Base-by-base conservation (phyloP, 1,140 invertebrate genomes). In the Meloidogyne chitwoodi region DNA sequence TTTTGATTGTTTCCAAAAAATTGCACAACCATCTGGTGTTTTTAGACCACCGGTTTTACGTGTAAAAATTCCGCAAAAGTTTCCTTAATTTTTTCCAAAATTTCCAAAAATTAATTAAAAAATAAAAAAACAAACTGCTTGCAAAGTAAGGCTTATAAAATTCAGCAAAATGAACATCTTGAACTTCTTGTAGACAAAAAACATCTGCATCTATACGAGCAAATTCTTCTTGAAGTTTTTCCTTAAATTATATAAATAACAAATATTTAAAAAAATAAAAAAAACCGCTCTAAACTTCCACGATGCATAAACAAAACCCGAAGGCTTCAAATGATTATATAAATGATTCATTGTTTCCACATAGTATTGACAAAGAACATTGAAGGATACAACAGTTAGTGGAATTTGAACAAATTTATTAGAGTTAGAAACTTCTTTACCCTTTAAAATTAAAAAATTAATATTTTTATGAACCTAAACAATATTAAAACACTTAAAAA, bases 121-220 rank as follows among this genome's bases (percentile, higher is more conserved):
- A 34, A 70, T 10, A 22, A 22, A 44, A 74, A 72, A 56, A 19
- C 5, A 34, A 19, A 76, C 75, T 48, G 11, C 16, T 29, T 26
- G 22, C 19, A 69, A 76, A 76, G 24, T 74, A 76, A 34, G 75
- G 75, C 3, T 29, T 38, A 24, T 27, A 76, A 41, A 68, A 69
- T 26, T 76, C 31, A n/a, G 3, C 56, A 69, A 27, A 76, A 56
- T 76, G 75, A 31, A 14, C 34, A 22, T 76, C 68, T 27, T 76
- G 63, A 24, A 76, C 75, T 76, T 76, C 75, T 44, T 76, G 75
- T 26, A 76, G 24, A 61, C 75, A 76, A 62, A 76, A 76, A n/a
- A 74, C 12, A 41, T 67, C 65, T 8, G 75, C 67, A 29, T 69
- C 31, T 12, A 76, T 10, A 29, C 75, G 66, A 24, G 74, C 67